phyloP scores from a whole-genome alignment of 2,113 vertebrate species.

The Tamias sibiricus region DNA sequence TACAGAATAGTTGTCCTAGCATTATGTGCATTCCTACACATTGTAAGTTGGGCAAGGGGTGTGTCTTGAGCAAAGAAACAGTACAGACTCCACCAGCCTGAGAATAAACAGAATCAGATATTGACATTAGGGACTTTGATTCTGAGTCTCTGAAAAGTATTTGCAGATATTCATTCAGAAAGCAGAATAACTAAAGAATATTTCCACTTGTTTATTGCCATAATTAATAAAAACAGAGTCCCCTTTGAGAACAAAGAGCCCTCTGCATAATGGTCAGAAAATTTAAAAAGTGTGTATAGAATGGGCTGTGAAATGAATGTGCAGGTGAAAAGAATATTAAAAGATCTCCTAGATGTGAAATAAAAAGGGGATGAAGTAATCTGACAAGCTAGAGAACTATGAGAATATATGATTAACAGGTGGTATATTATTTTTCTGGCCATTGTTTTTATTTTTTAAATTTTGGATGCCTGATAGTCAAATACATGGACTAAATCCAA shows the following conservation, averaged over 20 bases:
- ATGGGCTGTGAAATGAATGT: neutral
- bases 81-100: neutral
- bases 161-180: neutral
- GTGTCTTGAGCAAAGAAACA: neutral
- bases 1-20: neutral
- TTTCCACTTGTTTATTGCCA: neutral
- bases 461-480: neutral
- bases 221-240: neutral
- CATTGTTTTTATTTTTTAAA: conserved; percentile 45
- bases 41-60: fast-evolving
- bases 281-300: neutral
- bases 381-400: neutral
- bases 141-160: neutral
- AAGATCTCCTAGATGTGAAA: neutral
- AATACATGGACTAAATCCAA: neutral
- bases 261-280: neutral
- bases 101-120: neutral
- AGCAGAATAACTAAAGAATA: neutral
- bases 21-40: neutral
- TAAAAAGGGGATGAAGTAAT: neutral
- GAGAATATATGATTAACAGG: neutral
- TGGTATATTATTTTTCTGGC: neutral
- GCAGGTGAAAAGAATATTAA: neutral
- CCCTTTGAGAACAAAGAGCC: neutral
- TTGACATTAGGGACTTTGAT: neutral